Percentiles rank a stretch among this genome's conserved stretches.
Evolutionary conservation across 2,113 vertebrate genomes (phyloP).

Genomic region (Brachypodius melanocephalos): DNA sequence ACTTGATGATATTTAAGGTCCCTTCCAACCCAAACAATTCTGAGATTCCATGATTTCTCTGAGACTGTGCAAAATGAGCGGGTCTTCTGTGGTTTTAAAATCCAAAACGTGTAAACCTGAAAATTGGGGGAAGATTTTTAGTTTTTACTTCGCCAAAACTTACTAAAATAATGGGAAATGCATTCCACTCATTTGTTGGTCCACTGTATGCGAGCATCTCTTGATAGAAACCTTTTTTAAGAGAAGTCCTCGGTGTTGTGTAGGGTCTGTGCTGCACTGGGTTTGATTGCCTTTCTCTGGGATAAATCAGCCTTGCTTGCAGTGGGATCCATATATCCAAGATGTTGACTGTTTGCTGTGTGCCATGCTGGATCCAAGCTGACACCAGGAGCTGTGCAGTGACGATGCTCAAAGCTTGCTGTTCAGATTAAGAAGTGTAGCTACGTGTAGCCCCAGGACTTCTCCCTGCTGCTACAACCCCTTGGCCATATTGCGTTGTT

Average conservation of each 20-base stretch:
- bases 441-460: not conserved
- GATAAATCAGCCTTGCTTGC: accelerated
- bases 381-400: not conserved
- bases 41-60: not conserved
- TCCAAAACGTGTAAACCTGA: not conserved
- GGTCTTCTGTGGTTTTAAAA: not conserved
- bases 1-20: not conserved
- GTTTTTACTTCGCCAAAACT: not conserved
- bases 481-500: not conserved
- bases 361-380: not conserved
- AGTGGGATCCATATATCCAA: accelerated
- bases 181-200: not conserved
- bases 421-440: not conserved
- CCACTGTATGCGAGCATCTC: accelerated
- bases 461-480: not conserved
- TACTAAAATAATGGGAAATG: not conserved
- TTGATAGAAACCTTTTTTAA: not conserved
- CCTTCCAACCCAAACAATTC: not conserved
- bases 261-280: not conserved
- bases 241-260: not conserved
- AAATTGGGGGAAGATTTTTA: not conserved
- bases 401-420: not conserved
- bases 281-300: not conserved
- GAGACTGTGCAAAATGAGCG: accelerated
- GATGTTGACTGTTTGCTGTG: not conserved